phyloP scores from a whole-genome alignment of 2,113 vertebrate species.

The Mirounga angustirostris region DNA sequence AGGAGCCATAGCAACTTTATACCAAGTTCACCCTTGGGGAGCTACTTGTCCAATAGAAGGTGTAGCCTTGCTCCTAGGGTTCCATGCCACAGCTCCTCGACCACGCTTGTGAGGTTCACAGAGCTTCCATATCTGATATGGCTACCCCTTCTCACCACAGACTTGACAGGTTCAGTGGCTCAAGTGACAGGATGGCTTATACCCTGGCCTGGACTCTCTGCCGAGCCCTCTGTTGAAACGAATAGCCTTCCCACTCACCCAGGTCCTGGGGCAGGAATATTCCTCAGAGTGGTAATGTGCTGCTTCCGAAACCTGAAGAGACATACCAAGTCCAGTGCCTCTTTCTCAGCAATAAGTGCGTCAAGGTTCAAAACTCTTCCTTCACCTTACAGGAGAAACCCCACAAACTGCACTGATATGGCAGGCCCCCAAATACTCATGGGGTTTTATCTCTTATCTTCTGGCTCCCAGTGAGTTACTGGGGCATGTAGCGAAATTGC shows the following conservation, averaged over 20 bases:
- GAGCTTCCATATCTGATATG: background rate
- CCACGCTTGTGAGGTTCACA: fast-evolving
- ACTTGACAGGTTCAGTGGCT: background rate
- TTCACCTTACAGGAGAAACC: background rate
- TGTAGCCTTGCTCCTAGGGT: background rate
- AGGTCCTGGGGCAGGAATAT: background rate
- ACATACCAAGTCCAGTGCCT: background rate
- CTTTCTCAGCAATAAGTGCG: background rate
- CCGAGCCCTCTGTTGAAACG: background rate
- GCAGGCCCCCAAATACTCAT: background rate
- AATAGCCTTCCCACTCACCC: background rate
- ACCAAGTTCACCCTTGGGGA: background rate
- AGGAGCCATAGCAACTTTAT: background rate
- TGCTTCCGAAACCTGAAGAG: background rate
- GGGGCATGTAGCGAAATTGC: background rate
- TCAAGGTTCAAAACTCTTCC: background rate
- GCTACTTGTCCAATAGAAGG: background rate
- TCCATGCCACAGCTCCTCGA: background rate
- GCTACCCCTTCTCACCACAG: background rate
- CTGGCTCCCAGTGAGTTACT: background rate
- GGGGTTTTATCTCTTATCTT: background rate
- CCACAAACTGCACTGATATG: background rate
- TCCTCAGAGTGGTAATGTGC: background rate
- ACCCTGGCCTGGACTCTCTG: background rate
- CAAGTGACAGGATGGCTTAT: background rate